Evolutionary conservation across 2,113 vertebrate genomes (phyloP).

Genomic region (Indri indri): DNA sequence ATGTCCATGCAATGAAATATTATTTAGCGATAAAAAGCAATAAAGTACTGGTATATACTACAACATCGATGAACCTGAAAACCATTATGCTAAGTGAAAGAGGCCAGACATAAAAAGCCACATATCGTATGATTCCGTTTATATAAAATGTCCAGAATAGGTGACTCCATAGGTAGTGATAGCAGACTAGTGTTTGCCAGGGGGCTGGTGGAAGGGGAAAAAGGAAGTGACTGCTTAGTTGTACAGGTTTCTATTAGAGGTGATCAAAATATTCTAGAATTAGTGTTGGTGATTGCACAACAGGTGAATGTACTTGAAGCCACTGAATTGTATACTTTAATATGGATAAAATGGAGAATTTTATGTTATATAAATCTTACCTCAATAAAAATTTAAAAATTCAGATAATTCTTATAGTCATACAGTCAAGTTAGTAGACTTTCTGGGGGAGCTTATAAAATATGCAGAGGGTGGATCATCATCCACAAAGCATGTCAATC

Average conservation of each 20-base stretch:
- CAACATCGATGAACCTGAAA: neutral
- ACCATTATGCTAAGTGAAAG: conserved; percentile 7
- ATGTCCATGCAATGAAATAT: neutral
- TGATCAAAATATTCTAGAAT: conserved; percentile 51
- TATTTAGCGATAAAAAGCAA: conserved; percentile 32
- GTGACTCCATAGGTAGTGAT: neutral
- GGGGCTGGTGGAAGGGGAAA: neutral
- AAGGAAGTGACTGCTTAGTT: neutral
- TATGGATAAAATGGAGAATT: neutral
- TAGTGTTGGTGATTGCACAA: neutral
- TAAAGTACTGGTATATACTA: neutral
- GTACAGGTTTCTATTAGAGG: neutral
- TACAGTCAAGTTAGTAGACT: neutral
- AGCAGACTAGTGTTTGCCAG: neutral
- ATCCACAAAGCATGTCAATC: neutral
- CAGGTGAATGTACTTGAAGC: neutral
- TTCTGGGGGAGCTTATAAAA: neutral
- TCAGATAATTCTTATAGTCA: neutral
- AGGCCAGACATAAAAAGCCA: neutral
- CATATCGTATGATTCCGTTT: neutral
- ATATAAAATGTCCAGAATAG: neutral
- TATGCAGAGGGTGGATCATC: neutral
- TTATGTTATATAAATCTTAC: conserved; percentile 7
- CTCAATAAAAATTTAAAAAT: neutral
- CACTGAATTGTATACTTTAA: neutral